Conservation (phyloP, 2,113 vertebrate species). For the Arizona elegans region DNA sequence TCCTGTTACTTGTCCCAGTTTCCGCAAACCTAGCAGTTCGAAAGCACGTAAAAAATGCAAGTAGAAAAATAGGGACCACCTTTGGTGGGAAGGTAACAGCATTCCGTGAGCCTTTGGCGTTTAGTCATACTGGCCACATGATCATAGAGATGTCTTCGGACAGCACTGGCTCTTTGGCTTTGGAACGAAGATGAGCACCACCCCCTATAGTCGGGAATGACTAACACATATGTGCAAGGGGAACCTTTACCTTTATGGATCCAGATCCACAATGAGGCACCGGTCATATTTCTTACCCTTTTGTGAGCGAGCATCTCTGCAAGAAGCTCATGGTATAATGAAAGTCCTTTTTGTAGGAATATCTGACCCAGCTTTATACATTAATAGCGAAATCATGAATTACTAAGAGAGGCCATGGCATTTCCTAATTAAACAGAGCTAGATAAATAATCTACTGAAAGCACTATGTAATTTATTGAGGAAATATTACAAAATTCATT, state of each 20-base stretch:
- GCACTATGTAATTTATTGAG: slow-evolving; percentile 19
- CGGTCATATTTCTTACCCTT: background rate
- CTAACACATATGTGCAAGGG: too few relatives aligned
- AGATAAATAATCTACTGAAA: slow-evolving; percentile 17
- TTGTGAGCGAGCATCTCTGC: background rate
- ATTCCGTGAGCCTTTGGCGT: too few relatives aligned
- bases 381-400: slow-evolving; percentile 6
- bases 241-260: background rate
- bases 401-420: slow-evolving; percentile 9
- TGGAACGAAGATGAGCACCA: too few relatives aligned
- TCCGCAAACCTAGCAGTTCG: too few relatives aligned
- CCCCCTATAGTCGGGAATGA: too few relatives aligned
- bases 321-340: background rate
- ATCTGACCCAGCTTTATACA: background rate
- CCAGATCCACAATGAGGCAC: background rate
- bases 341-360: background rate
- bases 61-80: too few relatives aligned
- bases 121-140: too few relatives aligned
- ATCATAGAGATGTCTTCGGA: too few relatives aligned
- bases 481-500: slow-evolving; percentile 30
- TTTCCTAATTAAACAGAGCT: slow-evolving; percentile 16
- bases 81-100: too few relatives aligned
- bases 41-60: too few relatives aligned
- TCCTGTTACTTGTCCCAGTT: too few relatives aligned
- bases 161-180: too few relatives aligned